These are phyloP conservation scores for Drosophila diplacantha DNA, from an alignment of 2,888 invertebrate species.

Conservation along the genomic window DNA sequence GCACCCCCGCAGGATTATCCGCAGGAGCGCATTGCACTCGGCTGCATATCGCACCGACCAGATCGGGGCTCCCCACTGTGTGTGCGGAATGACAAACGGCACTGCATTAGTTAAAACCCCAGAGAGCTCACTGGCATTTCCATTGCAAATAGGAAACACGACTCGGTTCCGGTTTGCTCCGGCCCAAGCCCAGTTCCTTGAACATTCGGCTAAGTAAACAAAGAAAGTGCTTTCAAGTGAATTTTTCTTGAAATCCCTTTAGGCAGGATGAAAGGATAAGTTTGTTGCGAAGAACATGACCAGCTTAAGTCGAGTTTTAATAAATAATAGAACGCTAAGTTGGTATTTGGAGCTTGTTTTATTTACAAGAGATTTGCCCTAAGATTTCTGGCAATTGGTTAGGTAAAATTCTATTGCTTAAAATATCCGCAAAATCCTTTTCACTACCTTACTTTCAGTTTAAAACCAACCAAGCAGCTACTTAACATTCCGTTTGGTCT, in stretches of 20 bases:
- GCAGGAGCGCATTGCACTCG: slow-evolving; percentile 6
- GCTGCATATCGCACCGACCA: slow-evolving; percentile 7
- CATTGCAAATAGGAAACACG: slow-evolving; percentile 22
- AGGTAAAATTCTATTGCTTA: neutral
- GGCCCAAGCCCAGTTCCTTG: neutral
- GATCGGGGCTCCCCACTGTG: slow-evolving; percentile 16
- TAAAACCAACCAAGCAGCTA: neutral
- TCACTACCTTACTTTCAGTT: neutral
- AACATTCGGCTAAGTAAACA: slow-evolving; percentile 3
- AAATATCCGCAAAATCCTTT: neutral
- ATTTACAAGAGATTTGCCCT: neutral
- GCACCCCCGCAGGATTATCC: slow-evolving; percentile 8
- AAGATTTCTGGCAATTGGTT: neutral
- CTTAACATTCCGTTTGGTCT: neutral
- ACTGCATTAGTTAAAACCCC: slow-evolving; percentile 20
- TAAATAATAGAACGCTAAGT: too few relatives aligned
- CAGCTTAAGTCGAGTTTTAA: too few relatives aligned
- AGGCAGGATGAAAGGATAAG: neutral
- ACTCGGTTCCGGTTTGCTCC: neutral
- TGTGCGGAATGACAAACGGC: slow-evolving; percentile 21
- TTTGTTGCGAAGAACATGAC: neutral
- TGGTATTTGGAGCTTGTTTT: neutral
- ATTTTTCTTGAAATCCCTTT: neutral
- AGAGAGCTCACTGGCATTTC: slow-evolving; percentile 10
- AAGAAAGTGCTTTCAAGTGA: neutral